Base-by-base conservation (phyloP, 2,888 invertebrate genomes). In the Diplazon laetatorius region DNA sequence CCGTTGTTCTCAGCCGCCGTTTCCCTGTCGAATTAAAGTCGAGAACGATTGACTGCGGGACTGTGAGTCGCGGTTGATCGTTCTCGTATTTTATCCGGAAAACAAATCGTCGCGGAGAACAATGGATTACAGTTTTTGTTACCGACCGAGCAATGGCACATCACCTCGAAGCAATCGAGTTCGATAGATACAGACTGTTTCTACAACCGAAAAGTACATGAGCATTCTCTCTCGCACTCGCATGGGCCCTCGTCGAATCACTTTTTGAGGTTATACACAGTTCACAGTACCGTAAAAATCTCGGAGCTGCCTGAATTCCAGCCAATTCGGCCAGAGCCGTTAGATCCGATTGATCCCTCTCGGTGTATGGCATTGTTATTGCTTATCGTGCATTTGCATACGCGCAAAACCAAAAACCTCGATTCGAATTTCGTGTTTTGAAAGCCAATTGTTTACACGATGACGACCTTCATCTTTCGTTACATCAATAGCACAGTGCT, bases 241-340 rank as follows among this genome's bases (percentile, higher is more conserved):
- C n/a, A 42, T 6, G 2, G 10, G 2, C n/a, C 42, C 10, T 42
- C 42, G 10, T 42, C n/a, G n/a, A 2, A 42, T 12, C 16, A 18
- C 3, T 48, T 20, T 48, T 14, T 55, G 2, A 25, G 14, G 30
- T 55, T 55, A 16, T 55, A 12, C n/a, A 30, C 10, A n/a, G 50
- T 30, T 18, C 10, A 37, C 10, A 60, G 35, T 81, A 89, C 90
- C 86, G 84, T 59, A 85, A 85, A 62, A 90, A 84, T 30, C 84
- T 83, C 20, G 90, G 87, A 12, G 81, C 72, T 12, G 87, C 79
- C 0, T 84, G 78, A 50, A 90, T 78, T 52, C 88, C 89, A 22
- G 88, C 87, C 60, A 87, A 80, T 85, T 87, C 87, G 10, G 88
- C 88, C 14, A 89, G 76, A 14, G 82, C 75, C n/a, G 84, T 83